phyloP scores from a whole-genome alignment of 2,797 vertebrate species.

The Austrolebias charrua region DNA sequence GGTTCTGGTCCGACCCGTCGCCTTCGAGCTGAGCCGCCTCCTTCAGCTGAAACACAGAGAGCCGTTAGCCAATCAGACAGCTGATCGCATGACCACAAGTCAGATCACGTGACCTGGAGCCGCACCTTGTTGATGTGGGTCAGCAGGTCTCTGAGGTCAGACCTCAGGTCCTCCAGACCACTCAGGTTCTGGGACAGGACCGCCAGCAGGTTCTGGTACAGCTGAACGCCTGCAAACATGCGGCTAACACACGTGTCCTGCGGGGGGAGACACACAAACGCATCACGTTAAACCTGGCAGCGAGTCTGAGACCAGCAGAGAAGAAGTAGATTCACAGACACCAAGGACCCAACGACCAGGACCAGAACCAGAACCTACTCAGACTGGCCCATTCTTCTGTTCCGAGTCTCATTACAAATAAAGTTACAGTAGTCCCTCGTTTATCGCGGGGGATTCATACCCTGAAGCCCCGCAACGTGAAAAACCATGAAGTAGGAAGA shows the following conservation, averaged over 20 bases:
- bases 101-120: not conserved
- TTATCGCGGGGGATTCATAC: too few species aligned
- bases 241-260: conserved; percentile 80
- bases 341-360: too few species aligned
- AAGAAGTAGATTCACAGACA: too few species aligned
- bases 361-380: too few species aligned
- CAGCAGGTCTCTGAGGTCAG: conserved; percentile 82
- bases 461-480: too few species aligned
- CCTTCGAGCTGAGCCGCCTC: conserved; percentile 2
- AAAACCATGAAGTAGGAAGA: too few species aligned
- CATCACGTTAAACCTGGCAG: not conserved
- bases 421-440: too few species aligned
- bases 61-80: conserved; percentile 8
- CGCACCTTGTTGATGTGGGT: conserved; percentile 65
- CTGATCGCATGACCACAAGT: not conserved
- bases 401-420: too few species aligned
- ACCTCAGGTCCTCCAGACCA: conserved; percentile 41
- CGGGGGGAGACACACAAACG: conserved; percentile 10
- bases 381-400: too few species aligned
- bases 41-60: conserved; percentile 55
- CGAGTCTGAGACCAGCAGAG: not conserved
- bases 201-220: conserved; percentile 77
- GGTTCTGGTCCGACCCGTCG: not conserved
- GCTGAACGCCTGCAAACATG: conserved; percentile 69
- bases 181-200: conserved; percentile 45